These are phyloP conservation scores for Caligus rogercresseyi DNA, from an alignment of 1,140 invertebrate species.

Conservation along the genomic window DNA sequence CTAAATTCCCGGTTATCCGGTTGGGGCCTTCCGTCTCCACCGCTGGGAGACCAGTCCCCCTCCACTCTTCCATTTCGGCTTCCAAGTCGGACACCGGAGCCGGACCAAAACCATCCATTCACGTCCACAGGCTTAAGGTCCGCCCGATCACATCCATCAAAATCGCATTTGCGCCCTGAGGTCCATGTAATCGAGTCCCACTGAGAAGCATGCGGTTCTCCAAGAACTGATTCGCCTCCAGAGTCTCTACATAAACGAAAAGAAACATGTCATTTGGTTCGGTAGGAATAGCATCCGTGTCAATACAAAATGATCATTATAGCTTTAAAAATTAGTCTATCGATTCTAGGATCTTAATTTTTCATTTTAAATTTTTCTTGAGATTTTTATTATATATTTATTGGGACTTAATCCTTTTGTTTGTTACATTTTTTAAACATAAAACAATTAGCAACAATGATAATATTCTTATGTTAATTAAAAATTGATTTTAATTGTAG, in stretches of 20 bases:
- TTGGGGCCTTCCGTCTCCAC: conserved; percentile 61
- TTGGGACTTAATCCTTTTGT: too few species aligned
- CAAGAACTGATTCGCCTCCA: conserved; percentile 73
- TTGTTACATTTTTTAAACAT: too few species aligned
- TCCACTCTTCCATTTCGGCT: conserved; percentile 45
- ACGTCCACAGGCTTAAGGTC: conserved; percentile 69
- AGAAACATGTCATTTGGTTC: neutral
- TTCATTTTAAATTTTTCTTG: too few species aligned
- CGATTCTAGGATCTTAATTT: too few species aligned
- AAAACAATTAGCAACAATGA: too few species aligned
- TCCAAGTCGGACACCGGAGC: conserved; percentile 69
- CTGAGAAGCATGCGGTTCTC: conserved; percentile 56
- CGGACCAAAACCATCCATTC: conserved; percentile 86
- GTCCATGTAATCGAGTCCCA: conserved; percentile 60
- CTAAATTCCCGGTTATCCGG: conserved; percentile 61
- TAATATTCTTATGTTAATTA: too few species aligned
- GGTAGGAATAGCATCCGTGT: too few species aligned
- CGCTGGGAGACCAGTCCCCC: conserved; percentile 35
- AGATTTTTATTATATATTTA: too few species aligned
- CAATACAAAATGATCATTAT: too few species aligned
- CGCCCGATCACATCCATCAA: conserved; percentile 65
- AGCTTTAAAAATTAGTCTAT: too few species aligned
- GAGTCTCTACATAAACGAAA: conserved; percentile 41
- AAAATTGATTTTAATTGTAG: too few species aligned
- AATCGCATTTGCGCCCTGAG: conserved; percentile 74